phyloP scores from a whole-genome alignment of 2,797 vertebrate species.

The Nasua narica region DNA sequence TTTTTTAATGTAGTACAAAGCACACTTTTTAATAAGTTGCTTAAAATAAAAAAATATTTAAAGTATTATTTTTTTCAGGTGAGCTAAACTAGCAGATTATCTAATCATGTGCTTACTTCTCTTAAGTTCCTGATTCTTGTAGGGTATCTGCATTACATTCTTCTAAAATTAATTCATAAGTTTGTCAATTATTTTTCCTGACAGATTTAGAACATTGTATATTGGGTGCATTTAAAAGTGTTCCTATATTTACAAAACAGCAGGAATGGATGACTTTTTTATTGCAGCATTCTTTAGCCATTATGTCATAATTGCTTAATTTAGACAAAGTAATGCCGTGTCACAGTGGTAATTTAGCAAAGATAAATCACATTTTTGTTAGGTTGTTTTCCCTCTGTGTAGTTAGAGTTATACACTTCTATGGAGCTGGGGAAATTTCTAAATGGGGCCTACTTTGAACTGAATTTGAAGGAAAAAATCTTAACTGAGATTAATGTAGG shows the following conservation, averaged over 20 bases:
- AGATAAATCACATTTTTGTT: conserved; percentile 68
- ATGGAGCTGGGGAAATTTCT: conserved; percentile 36
- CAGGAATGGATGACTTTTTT: conserved; percentile 34
- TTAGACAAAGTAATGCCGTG: conserved; percentile 61
- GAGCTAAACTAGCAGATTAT: background rate
- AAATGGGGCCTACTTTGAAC: conserved; percentile 39
- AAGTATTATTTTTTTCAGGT: background rate
- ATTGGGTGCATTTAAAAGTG: conserved; percentile 18
- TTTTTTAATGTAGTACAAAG: background rate
- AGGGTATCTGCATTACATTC: background rate
- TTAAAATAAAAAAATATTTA: conserved; percentile 15
- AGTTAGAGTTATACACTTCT: conserved; percentile 43
- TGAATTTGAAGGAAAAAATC: conserved; percentile 22
- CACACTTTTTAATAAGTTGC: conserved; percentile 3
- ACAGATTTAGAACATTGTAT: conserved; percentile 36
- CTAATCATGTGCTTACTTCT: background rate
- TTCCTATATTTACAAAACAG: conserved; percentile 54
- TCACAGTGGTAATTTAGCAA: conserved; percentile 54
- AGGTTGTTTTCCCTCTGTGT: conserved; percentile 8
- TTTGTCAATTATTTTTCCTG: conserved; percentile 30
- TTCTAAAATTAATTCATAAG: conserved; percentile 33
- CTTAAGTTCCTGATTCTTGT: background rate
- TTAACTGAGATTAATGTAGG: conserved; percentile 56
- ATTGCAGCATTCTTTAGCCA: conserved; percentile 37
- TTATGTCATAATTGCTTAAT: conserved; percentile 70